A percentile compares a stretch with the other conserved stretches of the same genome.
Evolutionary conservation across 2,113 vertebrate genomes (phyloP).

Genomic region (Illadopsis cleaveri): DNA sequence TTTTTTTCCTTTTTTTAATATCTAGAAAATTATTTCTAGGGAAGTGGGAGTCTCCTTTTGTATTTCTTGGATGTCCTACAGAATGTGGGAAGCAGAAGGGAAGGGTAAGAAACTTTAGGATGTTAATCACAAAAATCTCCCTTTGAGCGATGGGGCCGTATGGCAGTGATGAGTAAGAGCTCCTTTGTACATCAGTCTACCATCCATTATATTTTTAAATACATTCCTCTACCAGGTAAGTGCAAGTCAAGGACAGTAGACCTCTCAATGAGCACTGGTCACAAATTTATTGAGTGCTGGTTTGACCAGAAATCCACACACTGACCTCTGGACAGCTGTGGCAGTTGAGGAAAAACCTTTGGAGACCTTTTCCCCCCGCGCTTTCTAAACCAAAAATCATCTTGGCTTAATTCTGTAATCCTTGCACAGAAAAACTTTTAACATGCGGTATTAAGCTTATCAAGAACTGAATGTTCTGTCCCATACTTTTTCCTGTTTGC

Average conservation of each 20-base stretch:
- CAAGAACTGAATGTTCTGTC: background rate
- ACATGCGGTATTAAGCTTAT: background rate
- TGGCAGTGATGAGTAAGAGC: background rate
- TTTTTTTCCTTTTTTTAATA: background rate
- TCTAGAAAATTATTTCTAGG: background rate
- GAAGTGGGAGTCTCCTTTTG: background rate
- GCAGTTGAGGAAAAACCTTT: background rate
- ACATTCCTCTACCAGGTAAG: background rate
- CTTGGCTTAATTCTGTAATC: background rate
- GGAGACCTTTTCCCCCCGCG: accelerated
- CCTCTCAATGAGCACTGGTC: background rate
- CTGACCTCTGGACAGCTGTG: background rate
- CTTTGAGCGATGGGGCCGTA: background rate
- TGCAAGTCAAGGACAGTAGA: background rate
- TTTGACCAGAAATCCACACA: background rate
- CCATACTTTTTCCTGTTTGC: slow-evolving; percentile 32
- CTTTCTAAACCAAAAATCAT: background rate
- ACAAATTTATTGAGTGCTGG: background rate
- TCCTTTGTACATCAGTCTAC: background rate
- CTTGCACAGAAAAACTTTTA: background rate
- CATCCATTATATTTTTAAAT: background rate
- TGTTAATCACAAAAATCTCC: background rate
- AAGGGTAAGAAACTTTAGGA: background rate
- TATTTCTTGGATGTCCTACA: background rate
- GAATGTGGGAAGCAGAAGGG: background rate